Percentiles rank a stretch among this genome's conserved stretches.
Conservation (phyloP, 2,797 vertebrate species). For the Tenualosa ilisha region DNA sequence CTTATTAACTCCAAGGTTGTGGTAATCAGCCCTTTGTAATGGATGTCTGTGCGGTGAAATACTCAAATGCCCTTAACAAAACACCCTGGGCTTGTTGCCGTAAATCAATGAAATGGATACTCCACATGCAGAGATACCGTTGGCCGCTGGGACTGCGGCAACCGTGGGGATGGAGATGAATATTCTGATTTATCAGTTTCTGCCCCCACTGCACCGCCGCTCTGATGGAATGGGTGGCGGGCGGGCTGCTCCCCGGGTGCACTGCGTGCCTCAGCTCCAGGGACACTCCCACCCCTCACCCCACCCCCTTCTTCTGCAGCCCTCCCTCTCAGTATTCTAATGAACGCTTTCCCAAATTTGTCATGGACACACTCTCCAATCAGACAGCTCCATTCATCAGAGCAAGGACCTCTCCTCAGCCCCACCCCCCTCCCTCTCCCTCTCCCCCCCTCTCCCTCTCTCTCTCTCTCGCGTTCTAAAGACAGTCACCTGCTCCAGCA, state of each 20-base stretch:
- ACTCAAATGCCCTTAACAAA: constrained; percentile 36
- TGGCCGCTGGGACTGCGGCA: constrained; percentile 5
- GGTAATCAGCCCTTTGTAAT: constrained; percentile 38
- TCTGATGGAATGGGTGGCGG: constrained; percentile 10
- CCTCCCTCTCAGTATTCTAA: neutral
- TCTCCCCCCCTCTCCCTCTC: too few species aligned
- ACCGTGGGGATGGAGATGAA: constrained; percentile 25
- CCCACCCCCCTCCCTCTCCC: neutral
- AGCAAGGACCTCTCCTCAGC: neutral
- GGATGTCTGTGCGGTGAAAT: constrained; percentile 35
- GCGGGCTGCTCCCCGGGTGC: neutral
- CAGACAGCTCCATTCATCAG: constrained; percentile 23
- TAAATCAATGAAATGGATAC: constrained; percentile 43
- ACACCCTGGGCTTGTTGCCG: constrained; percentile 32
- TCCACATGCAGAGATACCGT: constrained; percentile 22
- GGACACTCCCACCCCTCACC: neutral
- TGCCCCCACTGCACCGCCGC: neutral
- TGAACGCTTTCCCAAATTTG: constrained; percentile 26
- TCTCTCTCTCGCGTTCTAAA: neutral
- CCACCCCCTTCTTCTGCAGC: neutral
- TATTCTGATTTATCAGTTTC: constrained; percentile 41
- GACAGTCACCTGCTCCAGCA: neutral
- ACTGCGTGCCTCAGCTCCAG: neutral
- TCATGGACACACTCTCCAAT: constrained; percentile 20
- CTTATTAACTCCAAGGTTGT: constrained; percentile 34